These are phyloP conservation scores for Sebastes trivittatus DNA, from an alignment of 2,797 vertebrate species.

Conservation along the genomic window DNA sequence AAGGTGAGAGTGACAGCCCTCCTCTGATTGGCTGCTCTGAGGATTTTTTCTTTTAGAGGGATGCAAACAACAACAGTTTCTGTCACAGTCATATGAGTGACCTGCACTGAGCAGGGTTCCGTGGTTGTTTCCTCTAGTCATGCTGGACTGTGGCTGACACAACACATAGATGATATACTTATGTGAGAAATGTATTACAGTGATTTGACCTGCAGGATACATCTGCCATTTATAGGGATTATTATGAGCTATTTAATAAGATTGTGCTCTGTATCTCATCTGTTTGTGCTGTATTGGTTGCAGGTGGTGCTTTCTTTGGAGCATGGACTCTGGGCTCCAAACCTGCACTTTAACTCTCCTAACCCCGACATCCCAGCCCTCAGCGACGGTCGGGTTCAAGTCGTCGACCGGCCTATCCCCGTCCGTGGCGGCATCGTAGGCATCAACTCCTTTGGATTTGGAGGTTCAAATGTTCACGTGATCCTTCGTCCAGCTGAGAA, in stretches of 20 bases:
- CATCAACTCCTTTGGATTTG: conserved; percentile 97
- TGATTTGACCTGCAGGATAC: neutral
- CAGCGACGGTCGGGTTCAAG: conserved; percentile 83
- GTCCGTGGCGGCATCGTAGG: conserved; percentile 88
- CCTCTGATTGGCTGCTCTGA: neutral
- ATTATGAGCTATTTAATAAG: neutral
- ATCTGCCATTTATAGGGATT: too few species aligned
- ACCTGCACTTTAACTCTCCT: conserved; percentile 90
- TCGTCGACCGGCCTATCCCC: conserved; percentile 87
- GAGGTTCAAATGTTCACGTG: conserved; percentile 94
- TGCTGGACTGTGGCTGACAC: too few species aligned
- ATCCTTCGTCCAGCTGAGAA: conserved; percentile 86
- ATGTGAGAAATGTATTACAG: neutral
- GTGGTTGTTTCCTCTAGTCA: too few species aligned
- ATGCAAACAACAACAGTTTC: neutral
- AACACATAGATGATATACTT: neutral
- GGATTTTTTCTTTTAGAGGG: neutral
- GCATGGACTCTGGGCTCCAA: conserved; percentile 92
- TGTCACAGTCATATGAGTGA: too few species aligned
- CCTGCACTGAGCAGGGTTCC: too few species aligned
- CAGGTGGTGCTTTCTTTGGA: conserved; percentile 94
- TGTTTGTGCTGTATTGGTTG: neutral
- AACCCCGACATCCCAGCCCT: conserved; percentile 92
- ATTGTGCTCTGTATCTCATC: neutral
- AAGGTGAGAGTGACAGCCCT: conserved; percentile 82